Percentiles rank a stretch among this genome's conserved stretches.
Conservation (phyloP, 1,140 invertebrate genomes). For the Belonocnema kinseyi region DNA sequence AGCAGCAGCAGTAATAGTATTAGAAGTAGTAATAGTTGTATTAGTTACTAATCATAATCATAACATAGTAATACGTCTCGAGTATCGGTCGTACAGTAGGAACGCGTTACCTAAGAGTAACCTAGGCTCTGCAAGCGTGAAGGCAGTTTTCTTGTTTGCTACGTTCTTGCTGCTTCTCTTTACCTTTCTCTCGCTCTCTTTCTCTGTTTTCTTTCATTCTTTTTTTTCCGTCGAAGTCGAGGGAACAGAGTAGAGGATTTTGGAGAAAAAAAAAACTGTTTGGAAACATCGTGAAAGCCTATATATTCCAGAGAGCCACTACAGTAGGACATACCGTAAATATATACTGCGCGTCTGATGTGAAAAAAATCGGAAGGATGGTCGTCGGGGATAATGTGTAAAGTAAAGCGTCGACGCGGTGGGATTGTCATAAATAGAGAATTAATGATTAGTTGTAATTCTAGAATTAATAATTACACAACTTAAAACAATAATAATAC, state of each 20-base stretch:
- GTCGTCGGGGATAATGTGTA: background rate
- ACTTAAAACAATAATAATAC: conserved; percentile 26
- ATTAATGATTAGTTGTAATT: background rate
- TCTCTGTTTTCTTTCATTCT: conserved; percentile 30
- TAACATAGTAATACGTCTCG: conserved; percentile 51
- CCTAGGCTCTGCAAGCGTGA: conserved; percentile 54
- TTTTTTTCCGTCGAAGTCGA: conserved; percentile 5
- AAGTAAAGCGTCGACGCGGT: background rate
- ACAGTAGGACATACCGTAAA: background rate
- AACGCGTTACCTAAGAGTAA: conserved; percentile 45
- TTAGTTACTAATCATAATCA: conserved; percentile 58
- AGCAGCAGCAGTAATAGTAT: conserved; percentile 45
- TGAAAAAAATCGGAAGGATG: conserved; percentile 13
- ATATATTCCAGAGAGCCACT: conserved; percentile 16
- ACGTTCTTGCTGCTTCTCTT: conserved; percentile 42
- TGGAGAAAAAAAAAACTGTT: background rate
- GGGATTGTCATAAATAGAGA: background rate
- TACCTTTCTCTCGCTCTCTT: conserved; percentile 8
- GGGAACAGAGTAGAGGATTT: conserved; percentile 10
- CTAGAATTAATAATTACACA: conserved; percentile 14
- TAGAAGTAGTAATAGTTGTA: conserved; percentile 46
- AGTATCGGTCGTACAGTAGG: conserved; percentile 51
- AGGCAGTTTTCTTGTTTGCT: conserved; percentile 56
- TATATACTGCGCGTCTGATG: background rate
- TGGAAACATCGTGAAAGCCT: conserved; percentile 9